Evolutionary conservation across 2,797 vertebrate genomes (phyloP).

Genomic region (Hirundo rustica): DNA sequence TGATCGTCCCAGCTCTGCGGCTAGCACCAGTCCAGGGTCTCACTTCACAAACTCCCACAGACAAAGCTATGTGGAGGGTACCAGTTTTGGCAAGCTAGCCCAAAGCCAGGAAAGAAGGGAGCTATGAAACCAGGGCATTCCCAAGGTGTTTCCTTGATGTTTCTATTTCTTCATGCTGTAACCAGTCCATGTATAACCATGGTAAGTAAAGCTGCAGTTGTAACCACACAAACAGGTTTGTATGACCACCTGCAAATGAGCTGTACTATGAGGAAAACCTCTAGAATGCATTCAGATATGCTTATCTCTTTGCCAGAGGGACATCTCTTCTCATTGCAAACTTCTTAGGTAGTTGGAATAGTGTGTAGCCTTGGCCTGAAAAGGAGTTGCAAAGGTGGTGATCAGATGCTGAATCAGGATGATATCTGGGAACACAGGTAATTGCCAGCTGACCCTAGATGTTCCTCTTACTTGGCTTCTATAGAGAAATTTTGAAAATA

Average conservation of each 20-base stretch:
- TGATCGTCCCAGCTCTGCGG: not conserved
- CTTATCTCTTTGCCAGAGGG: not conserved
- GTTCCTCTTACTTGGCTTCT: not conserved
- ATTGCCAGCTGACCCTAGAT: not conserved
- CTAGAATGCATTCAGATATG: not conserved
- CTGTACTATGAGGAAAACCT: not conserved
- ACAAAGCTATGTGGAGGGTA: not conserved
- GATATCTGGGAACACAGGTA: not conserved
- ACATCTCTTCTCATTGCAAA: not conserved
- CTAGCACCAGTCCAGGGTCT: no score
- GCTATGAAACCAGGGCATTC: fast-evolving
- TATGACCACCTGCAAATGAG: not conserved
- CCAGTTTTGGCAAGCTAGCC: not conserved
- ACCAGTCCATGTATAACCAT: fast-evolving
- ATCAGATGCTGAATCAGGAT: not conserved
- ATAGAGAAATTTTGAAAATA: not conserved
- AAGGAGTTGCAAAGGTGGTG: not conserved
- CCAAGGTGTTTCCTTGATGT: not conserved
- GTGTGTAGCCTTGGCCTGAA: fast-evolving
- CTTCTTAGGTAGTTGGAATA: not conserved
- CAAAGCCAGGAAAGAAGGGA: not conserved
- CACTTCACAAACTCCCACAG: not conserved
- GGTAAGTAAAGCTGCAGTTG: not conserved
- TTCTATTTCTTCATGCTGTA: not conserved
- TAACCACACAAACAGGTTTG: not conserved